These are phyloP conservation scores for Periplaneta americana DNA, from an alignment of 1,140 invertebrate species.

Conservation along the genomic window DNA sequence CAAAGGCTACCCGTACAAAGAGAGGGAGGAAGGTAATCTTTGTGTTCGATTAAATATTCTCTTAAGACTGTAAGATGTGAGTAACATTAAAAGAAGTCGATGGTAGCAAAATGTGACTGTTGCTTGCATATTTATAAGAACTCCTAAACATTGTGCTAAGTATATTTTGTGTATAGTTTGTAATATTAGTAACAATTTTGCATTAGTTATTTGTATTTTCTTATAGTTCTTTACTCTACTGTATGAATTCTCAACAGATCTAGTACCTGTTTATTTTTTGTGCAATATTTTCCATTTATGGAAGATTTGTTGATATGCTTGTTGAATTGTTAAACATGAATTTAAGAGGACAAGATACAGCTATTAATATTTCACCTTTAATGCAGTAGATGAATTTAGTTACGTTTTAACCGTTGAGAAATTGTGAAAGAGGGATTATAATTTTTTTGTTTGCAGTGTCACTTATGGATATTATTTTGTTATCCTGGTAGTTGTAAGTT, in stretches of 20 bases:
- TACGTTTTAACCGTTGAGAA: too few species aligned
- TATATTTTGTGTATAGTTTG: background rate
- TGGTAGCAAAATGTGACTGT: background rate
- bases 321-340: background rate
- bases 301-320: background rate
- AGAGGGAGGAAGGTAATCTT: too few species aligned
- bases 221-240: background rate
- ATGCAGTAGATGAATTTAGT: background rate
- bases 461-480: too few species aligned
- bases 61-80: background rate
- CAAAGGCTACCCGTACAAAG: too few species aligned
- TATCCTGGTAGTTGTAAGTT: too few species aligned
- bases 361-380: background rate
- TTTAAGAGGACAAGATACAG: background rate
- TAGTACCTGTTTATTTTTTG: background rate
- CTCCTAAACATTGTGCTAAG: background rate
- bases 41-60: background rate
- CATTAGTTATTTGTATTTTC: background rate
- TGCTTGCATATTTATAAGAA: too few species aligned
- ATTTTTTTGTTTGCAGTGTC: too few species aligned
- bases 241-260: background rate
- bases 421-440: too few species aligned
- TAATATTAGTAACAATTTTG: background rate
- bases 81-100: background rate
- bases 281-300: background rate